Percentiles rank a stretch among this genome's conserved stretches.
Conservation (phyloP, 2,888 invertebrate species). For the Panopea generosa region DNA sequence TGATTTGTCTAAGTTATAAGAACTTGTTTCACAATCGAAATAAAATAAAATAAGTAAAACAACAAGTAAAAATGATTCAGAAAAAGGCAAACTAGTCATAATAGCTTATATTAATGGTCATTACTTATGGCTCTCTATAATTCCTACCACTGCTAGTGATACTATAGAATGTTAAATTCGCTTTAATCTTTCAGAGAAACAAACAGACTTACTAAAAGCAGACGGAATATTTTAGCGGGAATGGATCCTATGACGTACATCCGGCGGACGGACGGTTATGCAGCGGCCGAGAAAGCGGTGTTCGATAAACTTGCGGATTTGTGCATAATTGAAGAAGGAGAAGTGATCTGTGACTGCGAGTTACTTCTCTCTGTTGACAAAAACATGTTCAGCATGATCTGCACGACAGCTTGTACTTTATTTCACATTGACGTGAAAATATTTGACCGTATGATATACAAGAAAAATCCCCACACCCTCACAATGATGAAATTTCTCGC, state of each 20-base stretch:
- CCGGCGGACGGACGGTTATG: slow-evolving; percentile 62
- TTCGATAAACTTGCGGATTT: slow-evolving; percentile 63
- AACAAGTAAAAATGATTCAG: too few species aligned
- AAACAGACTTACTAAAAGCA: slow-evolving; percentile 35
- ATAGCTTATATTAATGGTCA: too few species aligned
- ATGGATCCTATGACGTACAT: slow-evolving; percentile 62
- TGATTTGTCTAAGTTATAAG: too few species aligned
- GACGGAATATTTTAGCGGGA: slow-evolving; percentile 40
- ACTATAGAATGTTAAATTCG: too few species aligned
- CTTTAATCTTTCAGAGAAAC: slow-evolving; percentile 49
- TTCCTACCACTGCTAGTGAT: too few species aligned
- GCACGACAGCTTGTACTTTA: slow-evolving; percentile 70
- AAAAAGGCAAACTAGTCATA: too few species aligned
- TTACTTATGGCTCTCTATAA: too few species aligned
- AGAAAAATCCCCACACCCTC: slow-evolving; percentile 64
- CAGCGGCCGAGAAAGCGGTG: slow-evolving; percentile 60
- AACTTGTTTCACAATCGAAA: too few species aligned
- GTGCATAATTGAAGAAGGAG: slow-evolving; percentile 67
- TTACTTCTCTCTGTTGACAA: slow-evolving; percentile 68
- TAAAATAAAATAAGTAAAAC: too few species aligned
- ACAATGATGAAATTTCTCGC: slow-evolving; percentile 66
- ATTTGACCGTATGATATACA: slow-evolving; percentile 70
- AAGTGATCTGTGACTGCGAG: slow-evolving; percentile 72
- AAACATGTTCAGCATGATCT: slow-evolving; percentile 70
- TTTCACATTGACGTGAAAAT: slow-evolving; percentile 66